These are phyloP conservation scores for Tiliacea aurago DNA, from an alignment of 2,888 invertebrate species.

Conservation along the genomic window DNA sequence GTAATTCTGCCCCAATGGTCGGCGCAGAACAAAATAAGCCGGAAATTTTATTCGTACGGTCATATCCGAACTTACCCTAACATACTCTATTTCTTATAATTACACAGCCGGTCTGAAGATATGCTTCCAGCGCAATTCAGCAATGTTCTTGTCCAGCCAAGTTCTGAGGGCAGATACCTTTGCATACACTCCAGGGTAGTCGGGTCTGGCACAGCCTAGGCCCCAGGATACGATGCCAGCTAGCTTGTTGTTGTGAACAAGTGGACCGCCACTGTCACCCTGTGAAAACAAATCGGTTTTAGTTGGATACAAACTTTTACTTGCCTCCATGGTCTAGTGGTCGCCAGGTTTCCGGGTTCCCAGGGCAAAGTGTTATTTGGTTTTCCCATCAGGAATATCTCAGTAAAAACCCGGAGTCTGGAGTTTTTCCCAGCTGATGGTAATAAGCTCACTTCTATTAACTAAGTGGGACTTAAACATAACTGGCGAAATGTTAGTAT, in stretches of 20 bases:
- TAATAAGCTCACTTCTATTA: too few species aligned
- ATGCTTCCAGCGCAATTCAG: slow-evolving; percentile 73
- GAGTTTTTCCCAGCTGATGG: too few species aligned
- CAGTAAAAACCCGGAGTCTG: too few species aligned
- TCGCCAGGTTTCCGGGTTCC: too few species aligned
- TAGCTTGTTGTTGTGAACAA: slow-evolving; percentile 83
- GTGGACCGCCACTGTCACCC: slow-evolving; percentile 89
- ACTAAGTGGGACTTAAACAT: too few species aligned
- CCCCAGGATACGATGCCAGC: slow-evolving; percentile 89
- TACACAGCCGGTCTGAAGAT: slow-evolving; percentile 62
- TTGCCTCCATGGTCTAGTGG: too few species aligned
- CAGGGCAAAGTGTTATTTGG: too few species aligned
- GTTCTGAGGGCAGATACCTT: slow-evolving; percentile 82
- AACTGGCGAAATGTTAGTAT: too few species aligned
- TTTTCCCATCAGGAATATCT: too few species aligned
- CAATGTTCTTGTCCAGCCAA: slow-evolving; percentile 82
- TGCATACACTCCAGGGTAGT: slow-evolving; percentile 87
- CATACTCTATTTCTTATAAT: not conserved
- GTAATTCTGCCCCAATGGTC: not conserved
- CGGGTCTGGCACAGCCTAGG: slow-evolving; percentile 85
- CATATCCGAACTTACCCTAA: not conserved
- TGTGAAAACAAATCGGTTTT: slow-evolving; percentile 56
- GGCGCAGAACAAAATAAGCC: too few species aligned
- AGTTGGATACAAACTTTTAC: too few species aligned
- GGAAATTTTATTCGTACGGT: too few species aligned